A percentile compares a stretch with the other conserved stretches of the same genome.
Evolutionary conservation across 2,888 invertebrate species (phyloP).

Genomic region (Cataglyphis livida): DNA sequence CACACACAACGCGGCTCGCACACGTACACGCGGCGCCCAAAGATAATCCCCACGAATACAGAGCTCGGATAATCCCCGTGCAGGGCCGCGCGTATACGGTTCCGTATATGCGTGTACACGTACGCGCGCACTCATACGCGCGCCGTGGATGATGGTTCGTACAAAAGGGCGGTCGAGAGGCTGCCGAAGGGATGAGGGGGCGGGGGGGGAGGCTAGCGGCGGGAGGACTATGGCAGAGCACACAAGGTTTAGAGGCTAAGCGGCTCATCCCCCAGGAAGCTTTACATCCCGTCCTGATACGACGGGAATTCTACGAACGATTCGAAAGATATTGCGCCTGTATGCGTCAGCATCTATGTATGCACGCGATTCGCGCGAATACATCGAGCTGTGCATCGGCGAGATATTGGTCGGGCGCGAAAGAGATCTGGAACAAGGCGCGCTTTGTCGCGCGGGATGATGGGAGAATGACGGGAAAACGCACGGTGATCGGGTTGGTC

Average conservation of each 20-base stretch:
- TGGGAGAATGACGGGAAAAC: conserved; percentile 30
- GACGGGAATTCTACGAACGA: conserved; percentile 79
- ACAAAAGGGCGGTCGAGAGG: conserved; percentile 73
- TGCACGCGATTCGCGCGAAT: conserved; percentile 8
- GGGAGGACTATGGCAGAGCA: conserved; percentile 78
- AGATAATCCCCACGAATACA: conserved; percentile 85
- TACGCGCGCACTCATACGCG: conserved; percentile 59
- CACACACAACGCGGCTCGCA: conserved; percentile 56
- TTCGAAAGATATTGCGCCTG: conserved; percentile 78
- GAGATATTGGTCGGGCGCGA: conserved; percentile 70
- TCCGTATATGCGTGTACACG: conserved; percentile 58
- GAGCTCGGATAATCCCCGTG: conserved; percentile 84
- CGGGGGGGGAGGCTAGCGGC: conserved; percentile 57
- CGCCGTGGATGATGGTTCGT: conserved; percentile 71
- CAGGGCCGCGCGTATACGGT: conserved; percentile 77
- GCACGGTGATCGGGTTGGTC: conserved; percentile 18
- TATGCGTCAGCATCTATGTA: conserved; percentile 30
- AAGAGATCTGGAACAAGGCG: conserved; percentile 57
- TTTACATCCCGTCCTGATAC: conserved; percentile 83
- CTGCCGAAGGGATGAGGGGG: conserved; percentile 16
- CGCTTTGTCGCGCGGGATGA: conserved; percentile 48
- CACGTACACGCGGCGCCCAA: conserved; percentile 66
- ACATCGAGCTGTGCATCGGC: conserved; percentile 46
- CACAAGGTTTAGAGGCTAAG: conserved; percentile 85
- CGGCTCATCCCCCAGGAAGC: conserved; percentile 85